Evolutionary conservation across 2,113 vertebrate genomes (phyloP), one percentile per base, ranked within the genome.

Genomic region (rabbit (Oryctolagus cuniculus)): DNA sequence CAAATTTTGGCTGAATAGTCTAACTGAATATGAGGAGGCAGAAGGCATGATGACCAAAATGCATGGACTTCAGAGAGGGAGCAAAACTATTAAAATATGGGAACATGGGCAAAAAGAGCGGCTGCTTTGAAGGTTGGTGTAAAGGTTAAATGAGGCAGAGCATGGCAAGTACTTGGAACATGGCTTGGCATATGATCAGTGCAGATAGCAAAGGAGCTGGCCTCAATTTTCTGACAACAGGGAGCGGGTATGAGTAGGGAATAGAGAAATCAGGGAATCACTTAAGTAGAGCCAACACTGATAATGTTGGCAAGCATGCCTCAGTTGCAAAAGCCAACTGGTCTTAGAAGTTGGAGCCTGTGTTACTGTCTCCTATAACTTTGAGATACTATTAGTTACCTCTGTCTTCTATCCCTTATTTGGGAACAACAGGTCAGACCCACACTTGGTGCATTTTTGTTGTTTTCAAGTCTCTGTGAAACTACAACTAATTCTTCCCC

Each of bases 81-180:
- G 31, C 12, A 72, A 44, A 84, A 27, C 11, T 66, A 15, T 27
- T 64, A 64, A 80, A 93, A 63, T 2, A 6, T 58, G 36, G 10
- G 84, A 86, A 31, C n/a, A 75, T 69, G 73, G 31, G 72, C 38
- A 27, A 24, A 24, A n/a, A 1, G 3, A 19, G 44, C 8, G 44
- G 78, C 19, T 83, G 29, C 24, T 7, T 55, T 75, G 21, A 36
- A 64, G 70, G 1, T 31, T n/a, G 31, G 9, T 49, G 11, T 27
- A 34, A 92, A 90, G 72, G 21, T 78, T 78, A 92, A 94, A 44
- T 13, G 67, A 85, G 69, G 72, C 19, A 49, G 29, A 93, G 25
- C 69, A 27, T 3, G 2, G 38, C 38, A n/a, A 25, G 51, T 16
- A 2, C n/a, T n/a, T 61, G 87, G 36, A 67, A 49, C 21, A 51